Conservation (phyloP, 2,113 vertebrate species). For the Pachyramphus minor region DNA sequence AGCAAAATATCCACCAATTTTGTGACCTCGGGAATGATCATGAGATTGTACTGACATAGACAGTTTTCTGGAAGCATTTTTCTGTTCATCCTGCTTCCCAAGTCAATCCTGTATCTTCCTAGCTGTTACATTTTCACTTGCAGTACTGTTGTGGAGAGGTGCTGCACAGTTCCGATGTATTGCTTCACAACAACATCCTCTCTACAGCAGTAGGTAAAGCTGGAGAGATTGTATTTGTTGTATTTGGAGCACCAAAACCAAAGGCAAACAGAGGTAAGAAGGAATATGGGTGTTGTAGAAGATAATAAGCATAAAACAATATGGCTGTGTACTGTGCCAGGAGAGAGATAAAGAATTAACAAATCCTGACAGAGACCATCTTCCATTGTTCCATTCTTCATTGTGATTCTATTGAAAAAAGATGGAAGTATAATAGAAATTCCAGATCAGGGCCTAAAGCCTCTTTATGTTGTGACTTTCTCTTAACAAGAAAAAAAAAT, state of each 20-base stretch:
- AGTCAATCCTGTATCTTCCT: not conserved
- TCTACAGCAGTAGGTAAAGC: not conserved
- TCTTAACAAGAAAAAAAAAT: not conserved
- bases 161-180: not conserved
- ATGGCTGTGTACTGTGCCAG: not conserved
- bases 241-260: not conserved
- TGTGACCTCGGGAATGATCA: not conserved
- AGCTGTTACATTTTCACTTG: not conserved
- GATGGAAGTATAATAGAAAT: not conserved
- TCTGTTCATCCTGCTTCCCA: not conserved
- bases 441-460: not conserved
- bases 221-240: too few species aligned
- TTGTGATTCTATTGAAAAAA: not conserved
- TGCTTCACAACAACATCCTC: not conserved
- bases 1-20: not conserved
- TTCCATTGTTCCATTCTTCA: not conserved
- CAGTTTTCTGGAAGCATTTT: not conserved
- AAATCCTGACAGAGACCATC: not conserved
- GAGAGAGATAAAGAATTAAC: not conserved
- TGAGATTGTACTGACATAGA: rapidly evolving
- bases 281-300: not conserved
- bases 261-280: not conserved
- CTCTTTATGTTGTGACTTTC: not conserved
- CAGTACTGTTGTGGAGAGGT: not conserved
- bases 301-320: not conserved